Evolutionary conservation across 2,797 vertebrate species (phyloP), one percentile per base, ranked within the genome.

Genomic region (Gastrophryne carolinensis): DNA sequence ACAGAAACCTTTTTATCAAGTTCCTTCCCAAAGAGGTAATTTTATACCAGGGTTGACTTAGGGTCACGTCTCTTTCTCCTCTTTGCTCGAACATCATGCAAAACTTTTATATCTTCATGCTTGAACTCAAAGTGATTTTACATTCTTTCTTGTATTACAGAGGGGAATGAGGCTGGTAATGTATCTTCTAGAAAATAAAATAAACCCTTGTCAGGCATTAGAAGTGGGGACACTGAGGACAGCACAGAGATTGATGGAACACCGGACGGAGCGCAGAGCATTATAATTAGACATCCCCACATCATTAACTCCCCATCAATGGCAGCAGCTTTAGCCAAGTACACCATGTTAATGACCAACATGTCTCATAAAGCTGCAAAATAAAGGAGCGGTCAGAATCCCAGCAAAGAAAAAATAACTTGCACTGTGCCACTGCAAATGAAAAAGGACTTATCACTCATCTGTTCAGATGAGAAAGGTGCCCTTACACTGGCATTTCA

Each of bases 281-380:
- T 19, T 7, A 50, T 68, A 68, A 68, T 68, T 68, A 68, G 26
- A 68, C 30, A 68, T 54, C 23, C 27, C 50, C 50, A 37, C 30
- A 7, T 39, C 52, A 58, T 56, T 70, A 70, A 41, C 53, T 57
- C 27, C 41, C 44, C n/a, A 50, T 65, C 44, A 34, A 24, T 17
- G 30, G 19, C n/a, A 32, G 29, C 32, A 27, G 34, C 23, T 29
- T 47, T 64, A 47, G 29, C 23, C 30, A 17, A 52, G 63, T 66
- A 29, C 10, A 19, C 12, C 11, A 24, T 57, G 34, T 57, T 70
- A 70, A 70, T 57, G 66, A 27, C 23, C 24, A 29, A 15, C 5
- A 70, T 30, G 17, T 44, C 53, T 70, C 65, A 68, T 68, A 54
- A 68, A 68, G 65, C 49, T 24, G 50, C 30, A 26, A n/a, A 54